Evolutionary conservation across 1,140 invertebrate genomes (phyloP).

Genomic region (Penaeus indicus): DNA sequence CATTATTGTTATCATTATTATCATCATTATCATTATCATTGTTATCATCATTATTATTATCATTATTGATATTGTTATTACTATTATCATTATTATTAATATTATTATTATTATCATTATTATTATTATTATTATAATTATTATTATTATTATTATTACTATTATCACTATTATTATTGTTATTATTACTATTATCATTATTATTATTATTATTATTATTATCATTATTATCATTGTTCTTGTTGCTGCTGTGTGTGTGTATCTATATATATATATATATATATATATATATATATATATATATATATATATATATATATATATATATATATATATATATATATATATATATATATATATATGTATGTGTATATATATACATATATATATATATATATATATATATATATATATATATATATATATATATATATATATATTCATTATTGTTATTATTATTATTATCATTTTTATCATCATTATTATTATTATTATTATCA

Average conservation of each 20-base stretch:
- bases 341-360: background rate
- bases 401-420: constrained; percentile 18
- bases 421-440: too few species aligned
- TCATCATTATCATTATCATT: too few species aligned
- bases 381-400: constrained; percentile 26
- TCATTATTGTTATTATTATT: background rate
- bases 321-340: constrained; percentile 26
- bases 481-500: background rate
- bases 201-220: background rate
- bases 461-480: background rate
- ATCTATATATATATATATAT: constrained; percentile 6
- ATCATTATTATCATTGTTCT: background rate
- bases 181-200: background rate
- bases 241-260: background rate
- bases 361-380: background rate
- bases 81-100: too few species aligned
- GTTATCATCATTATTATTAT: too few species aligned
- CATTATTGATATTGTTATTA: too few species aligned
- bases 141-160: too few species aligned
- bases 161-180: too few species aligned
- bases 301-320: constrained; percentile 26
- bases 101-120: too few species aligned
- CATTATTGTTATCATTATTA: background rate
- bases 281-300: background rate
- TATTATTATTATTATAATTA: too few species aligned